These are phyloP conservation scores for Cardinalis cardinalis DNA, from an alignment of 2,113 vertebrate genomes.

Conservation along the genomic window DNA sequence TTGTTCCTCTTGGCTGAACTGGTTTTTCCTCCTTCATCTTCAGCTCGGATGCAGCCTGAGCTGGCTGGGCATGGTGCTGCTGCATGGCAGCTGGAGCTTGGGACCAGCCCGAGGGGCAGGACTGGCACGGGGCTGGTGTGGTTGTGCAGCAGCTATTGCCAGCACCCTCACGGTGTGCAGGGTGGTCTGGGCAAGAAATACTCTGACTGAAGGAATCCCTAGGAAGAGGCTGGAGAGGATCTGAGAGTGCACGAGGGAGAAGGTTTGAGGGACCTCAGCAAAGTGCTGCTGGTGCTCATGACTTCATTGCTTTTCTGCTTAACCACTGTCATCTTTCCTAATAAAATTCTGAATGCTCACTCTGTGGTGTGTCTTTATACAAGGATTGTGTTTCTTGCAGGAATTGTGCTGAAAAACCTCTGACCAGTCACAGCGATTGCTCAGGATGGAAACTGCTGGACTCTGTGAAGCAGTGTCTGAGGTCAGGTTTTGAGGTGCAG, in stretches of 20 bases:
- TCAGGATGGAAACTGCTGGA: background rate
- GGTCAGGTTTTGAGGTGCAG: background rate
- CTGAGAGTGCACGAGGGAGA: rapidly evolving
- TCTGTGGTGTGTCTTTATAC: rapidly evolving
- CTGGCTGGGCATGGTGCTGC: rapidly evolving
- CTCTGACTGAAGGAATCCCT: rapidly evolving
- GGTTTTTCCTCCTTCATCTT: background rate
- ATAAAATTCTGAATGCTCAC: background rate
- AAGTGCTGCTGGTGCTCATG: background rate
- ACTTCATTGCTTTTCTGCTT: background rate
- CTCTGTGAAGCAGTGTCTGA: rapidly evolving
- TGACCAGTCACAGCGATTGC: rapidly evolving
- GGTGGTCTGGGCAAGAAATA: background rate
- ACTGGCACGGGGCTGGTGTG: background rate
- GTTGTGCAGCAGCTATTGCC: rapidly evolving
- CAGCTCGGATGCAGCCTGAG: rapidly evolving
- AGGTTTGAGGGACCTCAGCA: rapidly evolving
- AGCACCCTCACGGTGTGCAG: background rate
- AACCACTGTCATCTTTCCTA: background rate
- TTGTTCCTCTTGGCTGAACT: background rate
- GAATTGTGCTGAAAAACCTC: background rate
- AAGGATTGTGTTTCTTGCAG: background rate
- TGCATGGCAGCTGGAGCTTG: background rate
- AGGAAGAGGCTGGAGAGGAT: background rate
- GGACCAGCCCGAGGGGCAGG: background rate